Base-by-base conservation (phyloP, 2,113 vertebrate genomes). In the Melanocharis versteri region DNA sequence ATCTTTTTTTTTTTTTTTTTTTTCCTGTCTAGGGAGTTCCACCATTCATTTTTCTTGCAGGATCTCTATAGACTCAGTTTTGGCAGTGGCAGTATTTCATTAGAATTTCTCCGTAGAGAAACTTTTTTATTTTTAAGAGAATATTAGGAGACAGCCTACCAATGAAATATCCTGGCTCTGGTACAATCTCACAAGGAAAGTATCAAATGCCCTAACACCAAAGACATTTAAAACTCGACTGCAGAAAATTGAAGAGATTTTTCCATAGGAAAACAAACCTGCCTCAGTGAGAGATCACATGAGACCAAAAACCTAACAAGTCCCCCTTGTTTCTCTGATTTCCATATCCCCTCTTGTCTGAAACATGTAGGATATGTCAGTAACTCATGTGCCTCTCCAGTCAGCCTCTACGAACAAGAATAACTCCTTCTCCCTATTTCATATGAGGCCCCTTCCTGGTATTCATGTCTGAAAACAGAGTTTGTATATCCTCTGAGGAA, bases 401-500 rank as follows among this genome's bases (percentile, higher is more conserved):
- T 84, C 80, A 91, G 78, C 50, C 77, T 65, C 60, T 50, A 19
- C n/a, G 88, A 94, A 54, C 47, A 80, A 76, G 91, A 95, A 30
- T 30, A 91, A 95, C 83, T 95, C 94, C 86, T 92, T 37, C 77
- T 87, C 48, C 73, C 56, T 75, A 2, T 82, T 94, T 86, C 93
- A 50, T 31, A 79, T 70, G 71, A 16, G 8, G 47, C 50, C 42
- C 40, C 48, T 95, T 94, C 78, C 83, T 61, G 78, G 54, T 66
- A 87, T 77, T 93, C 90, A 54, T 13, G 7, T 54, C 92, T 90
- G 81, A 87, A 93, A 90, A 90, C 1, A 70, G 89, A 81, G 94
- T 93, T 94, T 90, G 69, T 87, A 48, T 84, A 80, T 94, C 93
- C 95, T 94, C 78, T 48, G 78, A 94, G 94, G 81, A 76, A 94